Base-by-base conservation (phyloP, 2,797 vertebrate genomes). In the Acridotheres tristis region DNA sequence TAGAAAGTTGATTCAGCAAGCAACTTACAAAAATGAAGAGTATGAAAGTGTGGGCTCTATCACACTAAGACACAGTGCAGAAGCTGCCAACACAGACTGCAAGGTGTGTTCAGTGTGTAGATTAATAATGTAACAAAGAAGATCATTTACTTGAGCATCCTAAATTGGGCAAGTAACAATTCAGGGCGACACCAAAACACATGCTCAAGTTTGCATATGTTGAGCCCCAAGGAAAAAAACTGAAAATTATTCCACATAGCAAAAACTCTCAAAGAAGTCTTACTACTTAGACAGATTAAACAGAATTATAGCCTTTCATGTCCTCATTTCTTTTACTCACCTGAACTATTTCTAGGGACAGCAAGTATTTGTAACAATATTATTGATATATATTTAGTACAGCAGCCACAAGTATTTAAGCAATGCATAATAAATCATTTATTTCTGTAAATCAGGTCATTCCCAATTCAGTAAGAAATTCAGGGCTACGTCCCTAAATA, bases 371-470 rank as follows among this genome's bases (percentile, higher is more conserved):
- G 40, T 11, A 84, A 85, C 38, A 84, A 59, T 62, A 85, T 51
- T 48, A 51, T 34, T 84, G 48, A 73, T 67, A 84, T 25, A 48
- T 63, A 86, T 84, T 93, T 83, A 91, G 67, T 36, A 84, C 42
- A 53, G 48, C 69, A 93, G 59, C 59, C 63, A 94, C 59, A 84
- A 67, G 63, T 63, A 88, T 82, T 89, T 90, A 84, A 93, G 82
- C 23, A 90, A 84, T 43, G 45, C 69, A 93, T 93, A 94, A 92
- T 71, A 80, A 87, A 94, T 81, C 0, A 54, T 66, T 89, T 91
- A 81, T 90, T 96, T 89, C 61, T 63, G 58, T 88, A 96, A 97
- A 96, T 47, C 83, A 73, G 88, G 89, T 88, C 94, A 95, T 73
- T 94, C 79, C 42, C 0, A 0, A 76, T n/a, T 63, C 87, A 69